Evolutionary conservation across 2,113 vertebrate genomes (phyloP).

Genomic region (Accipiter virgatus): DNA sequence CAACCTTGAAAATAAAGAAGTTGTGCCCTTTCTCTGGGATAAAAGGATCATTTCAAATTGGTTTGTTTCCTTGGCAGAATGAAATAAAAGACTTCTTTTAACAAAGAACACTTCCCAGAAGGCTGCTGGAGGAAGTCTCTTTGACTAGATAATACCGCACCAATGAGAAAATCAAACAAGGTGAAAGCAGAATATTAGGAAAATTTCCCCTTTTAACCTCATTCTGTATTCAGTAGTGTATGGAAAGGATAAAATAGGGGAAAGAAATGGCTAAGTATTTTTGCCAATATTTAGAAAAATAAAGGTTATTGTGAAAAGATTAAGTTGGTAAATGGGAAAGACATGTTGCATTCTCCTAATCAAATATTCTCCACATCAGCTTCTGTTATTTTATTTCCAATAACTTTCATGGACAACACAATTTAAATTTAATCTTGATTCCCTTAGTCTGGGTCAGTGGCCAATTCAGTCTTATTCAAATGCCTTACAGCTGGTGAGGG

Average conservation of each 20-base stretch:
- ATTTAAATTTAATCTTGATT: not conserved
- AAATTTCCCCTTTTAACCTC: constrained; percentile 29
- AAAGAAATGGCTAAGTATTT: not conserved
- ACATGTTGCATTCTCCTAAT: not conserved
- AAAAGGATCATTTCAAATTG: constrained; percentile 70
- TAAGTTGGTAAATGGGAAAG: not conserved
- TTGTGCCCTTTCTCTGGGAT: constrained; percentile 64
- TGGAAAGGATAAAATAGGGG: not conserved
- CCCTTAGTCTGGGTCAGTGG: not conserved
- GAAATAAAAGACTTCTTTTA: constrained; percentile 67
- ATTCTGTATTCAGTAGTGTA: not conserved
- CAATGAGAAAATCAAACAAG: constrained; percentile 61
- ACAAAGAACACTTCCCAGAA: constrained; percentile 69
- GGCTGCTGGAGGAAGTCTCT: constrained; percentile 38
- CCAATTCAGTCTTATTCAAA: not conserved
- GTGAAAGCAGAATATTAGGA: constrained; percentile 48
- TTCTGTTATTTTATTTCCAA: not conserved
- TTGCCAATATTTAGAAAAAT: not conserved
- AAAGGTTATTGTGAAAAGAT: not conserved
- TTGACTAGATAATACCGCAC: constrained; percentile 44
- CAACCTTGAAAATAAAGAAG: constrained; percentile 76
- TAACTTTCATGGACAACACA: not conserved
- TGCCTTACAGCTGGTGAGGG: accelerated
- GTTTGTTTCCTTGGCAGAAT: constrained; percentile 65
- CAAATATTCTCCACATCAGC: not conserved